Evolutionary conservation across 1,140 invertebrate genomes (phyloP).

Genomic region (Drosophila trapezifrons): DNA sequence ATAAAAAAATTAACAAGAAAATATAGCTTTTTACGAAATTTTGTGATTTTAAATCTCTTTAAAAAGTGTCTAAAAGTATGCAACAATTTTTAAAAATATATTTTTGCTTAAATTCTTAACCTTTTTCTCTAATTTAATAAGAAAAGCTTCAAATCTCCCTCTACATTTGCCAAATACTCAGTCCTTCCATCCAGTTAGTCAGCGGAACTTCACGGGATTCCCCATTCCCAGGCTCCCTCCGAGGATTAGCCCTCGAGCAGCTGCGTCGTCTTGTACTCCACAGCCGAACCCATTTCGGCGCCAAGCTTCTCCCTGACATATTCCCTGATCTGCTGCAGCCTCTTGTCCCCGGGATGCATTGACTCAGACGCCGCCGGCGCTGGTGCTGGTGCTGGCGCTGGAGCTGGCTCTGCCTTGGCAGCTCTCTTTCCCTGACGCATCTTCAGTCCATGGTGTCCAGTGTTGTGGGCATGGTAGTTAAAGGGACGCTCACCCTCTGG

Average conservation of each 20-base stretch:
- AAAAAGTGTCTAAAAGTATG: not conserved
- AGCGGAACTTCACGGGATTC: not conserved
- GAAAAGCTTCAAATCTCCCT: not conserved
- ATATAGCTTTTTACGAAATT: too few relatives aligned
- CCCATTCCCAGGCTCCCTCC: not conserved
- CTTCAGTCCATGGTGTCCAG: constrained; percentile 47
- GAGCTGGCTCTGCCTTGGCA: constrained; percentile 36
- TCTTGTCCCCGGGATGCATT: constrained; percentile 30
- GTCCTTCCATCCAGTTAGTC: not conserved
- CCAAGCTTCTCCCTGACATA: constrained; percentile 76
- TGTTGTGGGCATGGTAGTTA: constrained; percentile 77
- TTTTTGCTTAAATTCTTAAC: not conserved
- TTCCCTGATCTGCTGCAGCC: constrained; percentile 74
- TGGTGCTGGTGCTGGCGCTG: constrained; percentile 5
- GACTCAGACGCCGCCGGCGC: not conserved
- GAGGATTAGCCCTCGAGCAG: constrained; percentile 61
- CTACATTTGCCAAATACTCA: not conserved
- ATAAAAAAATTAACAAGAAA: not conserved
- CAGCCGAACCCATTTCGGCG: constrained; percentile 75
- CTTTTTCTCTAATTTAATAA: not conserved
- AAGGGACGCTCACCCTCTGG: constrained; percentile 62
- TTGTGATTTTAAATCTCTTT: not conserved
- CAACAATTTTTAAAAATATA: not conserved
- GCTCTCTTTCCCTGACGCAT: constrained; percentile 59
- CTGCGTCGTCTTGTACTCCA: constrained; percentile 79